Evolutionary conservation across 1,140 invertebrate genomes (phyloP), one percentile per base, ranked within the genome.

Genomic region (Aphaenogaster rudis): DNA sequence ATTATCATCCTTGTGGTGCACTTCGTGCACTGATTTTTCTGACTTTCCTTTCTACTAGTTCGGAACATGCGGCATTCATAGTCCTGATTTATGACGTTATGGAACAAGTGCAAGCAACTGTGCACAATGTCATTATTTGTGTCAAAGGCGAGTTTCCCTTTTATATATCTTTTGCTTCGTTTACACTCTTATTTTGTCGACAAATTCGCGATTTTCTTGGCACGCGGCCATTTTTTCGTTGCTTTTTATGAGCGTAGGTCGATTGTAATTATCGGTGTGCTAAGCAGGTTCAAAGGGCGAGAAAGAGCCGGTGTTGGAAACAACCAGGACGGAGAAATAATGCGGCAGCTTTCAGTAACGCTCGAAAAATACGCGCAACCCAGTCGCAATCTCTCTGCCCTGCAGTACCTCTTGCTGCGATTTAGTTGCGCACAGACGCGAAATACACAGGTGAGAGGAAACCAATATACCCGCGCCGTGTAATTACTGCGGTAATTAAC

Each of bases 401-500:
- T 67, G n/a, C 36, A 13, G n/a, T 50, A 45, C 28, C 45, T 50
- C 42, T 76, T 61, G 69, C 69, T 17, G 54, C 80, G 69, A 84
- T 76, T 84, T 63, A 82, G 67, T 82, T 82, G 52, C 17, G 21
- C 42, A 50, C 67, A 74, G 4, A 50, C 33, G 42, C 69, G 54
- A 74, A 50, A 76, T 61, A 50, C 13, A 67, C 80, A 61, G 57
- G 69, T 61, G 54, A 84, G 45, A 48, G 67, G 39, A 76, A 63
- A 84, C 67, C 67, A 45, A 84, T 84, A 84, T 84, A 84, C 21
- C n/a, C 80, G 28, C 54, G 54, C 28, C 2, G 21, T 82, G 28
- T 82, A 84, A 84, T 84, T 84, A 76, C 69, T 76, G 39, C 54
- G 42, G 33, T 63, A 84, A 84, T 84, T 84, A 76, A 84, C 33